A percentile compares a stretch with the other conserved stretches of the same genome.
Evolutionary conservation across 30 jellyfish, hydroid and myxozoan genomes (phyloP).

Genomic region (Chrysaora quinquecirrha): DNA sequence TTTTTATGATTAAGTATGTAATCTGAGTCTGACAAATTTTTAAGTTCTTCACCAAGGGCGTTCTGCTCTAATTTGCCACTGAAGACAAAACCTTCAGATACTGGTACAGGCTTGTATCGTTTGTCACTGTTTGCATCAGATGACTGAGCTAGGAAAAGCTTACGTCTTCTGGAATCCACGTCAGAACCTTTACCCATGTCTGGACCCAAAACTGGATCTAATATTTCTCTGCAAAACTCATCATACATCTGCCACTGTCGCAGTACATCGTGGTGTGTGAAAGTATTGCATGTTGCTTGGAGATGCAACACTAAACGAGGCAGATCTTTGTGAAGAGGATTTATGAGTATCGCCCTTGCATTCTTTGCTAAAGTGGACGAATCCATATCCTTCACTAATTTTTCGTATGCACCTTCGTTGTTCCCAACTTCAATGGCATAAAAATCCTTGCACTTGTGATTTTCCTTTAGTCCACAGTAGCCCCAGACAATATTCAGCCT

Average conservation of each 20-base stretch:
- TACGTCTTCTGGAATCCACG: slow-evolving; percentile 54
- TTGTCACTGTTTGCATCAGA: slow-evolving; percentile 5
- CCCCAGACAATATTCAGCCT: slow-evolving; percentile 43
- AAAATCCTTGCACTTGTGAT: slow-evolving; percentile 28
- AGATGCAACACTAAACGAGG: slow-evolving; percentile 25
- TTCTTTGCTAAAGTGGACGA: slow-evolving; percentile 25
- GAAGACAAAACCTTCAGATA: slow-evolving; percentile 32
- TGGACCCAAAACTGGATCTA: slow-evolving; percentile 48
- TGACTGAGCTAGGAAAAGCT: slow-evolving; percentile 17
- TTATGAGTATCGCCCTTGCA: slow-evolving; percentile 46
- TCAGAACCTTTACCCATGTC: slow-evolving; percentile 46
- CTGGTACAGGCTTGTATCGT: slow-evolving; percentile 26
- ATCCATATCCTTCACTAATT: slow-evolving; percentile 29
- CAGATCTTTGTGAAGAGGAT: slow-evolving; percentile 37
- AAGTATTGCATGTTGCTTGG: slow-evolving; percentile 53
- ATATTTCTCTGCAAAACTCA: slow-evolving; percentile 16
- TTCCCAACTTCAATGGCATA: slow-evolving; percentile 40
- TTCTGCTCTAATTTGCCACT: slow-evolving; percentile 32
- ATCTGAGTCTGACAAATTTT: slow-evolving; percentile 13
- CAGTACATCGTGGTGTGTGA: slow-evolving; percentile 22
- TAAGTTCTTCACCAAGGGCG: slow-evolving; percentile 8
- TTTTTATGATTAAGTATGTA: slow-evolving; percentile 20
- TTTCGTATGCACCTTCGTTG: slow-evolving; percentile 45
- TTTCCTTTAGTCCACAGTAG: slow-evolving; percentile 43
- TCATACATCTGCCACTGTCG: slow-evolving; percentile 39